Evolutionary conservation across 2,888 invertebrate species (phyloP), one percentile per base, ranked within the genome.

Genomic region (Caenorhabditis afra): DNA sequence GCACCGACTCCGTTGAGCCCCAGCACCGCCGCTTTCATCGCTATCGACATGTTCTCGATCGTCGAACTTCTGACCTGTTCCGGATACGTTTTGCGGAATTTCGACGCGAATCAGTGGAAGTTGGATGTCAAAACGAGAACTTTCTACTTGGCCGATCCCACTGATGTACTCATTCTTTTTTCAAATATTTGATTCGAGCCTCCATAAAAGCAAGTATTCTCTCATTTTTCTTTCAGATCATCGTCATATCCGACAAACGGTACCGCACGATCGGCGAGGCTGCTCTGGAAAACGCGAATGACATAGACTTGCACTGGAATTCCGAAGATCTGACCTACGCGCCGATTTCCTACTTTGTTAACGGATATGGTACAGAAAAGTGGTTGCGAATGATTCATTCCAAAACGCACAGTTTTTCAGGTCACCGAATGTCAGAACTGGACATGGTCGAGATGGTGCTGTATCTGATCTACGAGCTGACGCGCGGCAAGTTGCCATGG

Each of bases 341-440:
- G 12, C 74, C 65, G 3, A 37, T 35, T 14, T 12, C 47, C 1
- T 74, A 47, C 18, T 47, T 64, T 18, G 11, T 53, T 18, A 16
- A 66, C 14, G 52, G 59, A 37, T 4, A 14, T 1, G 41, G 41
- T 41, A 29, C 3, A 23, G 14, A 29, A n/a, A n/a, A 52, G 50
- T 22, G 10, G 11, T 16, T 18, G 18, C 2, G 18, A 50, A 29
- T 29, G 29, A 29, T 29, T 29, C 29, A 7, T 29, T 29, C 29
- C n/a, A n/a, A n/a, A n/a, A n/a, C n/a, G n/a, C n/a, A n/a, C n/a
- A n/a, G n/a, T n/a, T 29, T 64, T 65, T 23, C 44, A 57, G 53
- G 18, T 16, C 78, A 78, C 45, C 71, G 66, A 39, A 77, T 77
- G 76, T 29, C 58, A 0, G 76, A 77, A 49, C 41, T 71, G 16